Base-by-base conservation (phyloP, 2,797 vertebrate genomes). In the Enteromius argenteus region DNA sequence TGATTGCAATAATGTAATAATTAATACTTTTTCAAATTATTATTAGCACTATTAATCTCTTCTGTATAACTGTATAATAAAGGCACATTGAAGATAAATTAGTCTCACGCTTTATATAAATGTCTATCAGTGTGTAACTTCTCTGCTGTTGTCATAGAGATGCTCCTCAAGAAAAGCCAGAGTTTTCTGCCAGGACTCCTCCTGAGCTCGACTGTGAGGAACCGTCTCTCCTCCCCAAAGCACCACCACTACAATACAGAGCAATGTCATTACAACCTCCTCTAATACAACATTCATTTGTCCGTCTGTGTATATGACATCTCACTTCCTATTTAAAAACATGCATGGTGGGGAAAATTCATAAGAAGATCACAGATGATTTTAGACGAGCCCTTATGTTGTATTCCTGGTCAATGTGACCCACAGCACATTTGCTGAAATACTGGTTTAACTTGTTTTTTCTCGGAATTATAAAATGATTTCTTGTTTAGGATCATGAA, bases 181-280 rank as follows among this genome's bases (percentile, higher is more conserved):
- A 0, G 76, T 90, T 90, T 93, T 95, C 83, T 74, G 90, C 94
- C 95, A 95, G 86, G 94, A 86, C 42, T 95, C 92, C 27, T 95
- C 93, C 89, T 95, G 93, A 77, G 94, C 94, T 0, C 15, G 60
- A 69, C 88, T 49, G 76, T 95, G 94, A 3, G 85, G 87, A 51
- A 42, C 67, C 0, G 62, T 88, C 64, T 94, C 82, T 46, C 94
- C 95, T 0, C 94, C 95, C 94, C 94, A 96, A 35, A 96, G 81
- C 17, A 46, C 66, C 4, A 89, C 44, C 1, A 89, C 95, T 95
- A 87, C 23, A 90, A 86, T 4, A 73, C 23, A 84, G 74, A 84
- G 4, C 42, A 75, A 62, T 49, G 53, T 32, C 53, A 46, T 23
- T 15, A 56, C 14, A 51, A 21, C 7, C 23, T 30, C 13, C 30